Percentiles rank a stretch among this genome's conserved stretches.
Evolutionary conservation across 2,888 invertebrate genomes (phyloP).

Genomic region (Bellardia pandia): DNA sequence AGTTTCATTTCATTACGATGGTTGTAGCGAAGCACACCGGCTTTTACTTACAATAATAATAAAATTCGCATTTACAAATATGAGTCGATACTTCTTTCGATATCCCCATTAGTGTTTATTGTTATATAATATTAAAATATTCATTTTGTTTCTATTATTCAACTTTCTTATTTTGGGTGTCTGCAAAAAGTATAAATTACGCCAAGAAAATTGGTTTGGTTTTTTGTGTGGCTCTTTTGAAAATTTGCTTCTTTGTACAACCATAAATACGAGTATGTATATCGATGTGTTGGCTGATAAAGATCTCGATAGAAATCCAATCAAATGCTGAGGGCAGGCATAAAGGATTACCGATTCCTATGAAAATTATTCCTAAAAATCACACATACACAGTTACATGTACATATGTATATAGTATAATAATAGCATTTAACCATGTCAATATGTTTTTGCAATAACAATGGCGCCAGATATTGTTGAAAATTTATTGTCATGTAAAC

Average conservation of each 20-base stretch:
- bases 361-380: constrained; percentile 32
- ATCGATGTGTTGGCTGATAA: constrained; percentile 53
- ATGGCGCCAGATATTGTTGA: constrained; percentile 72
- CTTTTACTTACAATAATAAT: no score
- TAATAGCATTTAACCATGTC: constrained; percentile 55
- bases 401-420: constrained; percentile 27
- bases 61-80: no score
- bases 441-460: constrained; percentile 72
- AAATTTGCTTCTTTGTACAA: constrained; percentile 12
- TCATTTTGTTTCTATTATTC: background rate
- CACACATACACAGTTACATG: background rate
- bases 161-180: constrained; percentile 4
- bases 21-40: no score
- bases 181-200: constrained; percentile 46
- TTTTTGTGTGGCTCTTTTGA: background rate
- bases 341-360: constrained; percentile 51
- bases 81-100: background rate
- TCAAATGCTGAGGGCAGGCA: constrained; percentile 61
- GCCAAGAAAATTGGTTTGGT: constrained; percentile 42
- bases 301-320: constrained; percentile 68
- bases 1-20: no score
- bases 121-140: background rate
- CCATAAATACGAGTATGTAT: constrained; percentile 46
- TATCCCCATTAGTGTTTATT: constrained; percentile 43
- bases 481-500: constrained; percentile 72